These are phyloP conservation scores for Gastrophryne carolinensis DNA, from an alignment of 2,797 vertebrate genomes.

Conservation along the genomic window DNA sequence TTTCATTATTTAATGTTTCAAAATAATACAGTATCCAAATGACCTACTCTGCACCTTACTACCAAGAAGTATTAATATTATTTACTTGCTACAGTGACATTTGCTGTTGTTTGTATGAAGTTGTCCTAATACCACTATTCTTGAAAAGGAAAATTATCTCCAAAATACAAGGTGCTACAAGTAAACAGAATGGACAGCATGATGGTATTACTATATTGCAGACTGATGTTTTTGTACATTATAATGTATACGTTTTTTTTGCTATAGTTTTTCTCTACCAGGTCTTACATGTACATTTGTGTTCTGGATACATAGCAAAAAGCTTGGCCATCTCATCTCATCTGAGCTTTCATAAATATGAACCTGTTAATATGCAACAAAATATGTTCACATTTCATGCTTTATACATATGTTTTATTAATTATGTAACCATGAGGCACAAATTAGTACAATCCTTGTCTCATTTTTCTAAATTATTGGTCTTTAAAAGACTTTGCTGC, in stretches of 20 bases:
- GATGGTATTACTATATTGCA: not conserved
- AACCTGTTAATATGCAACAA: conserved; percentile 33
- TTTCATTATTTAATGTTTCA: conserved; percentile 5
- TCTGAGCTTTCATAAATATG: conserved; percentile 20
- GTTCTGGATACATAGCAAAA: conserved; percentile 50
- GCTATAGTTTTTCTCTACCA: conserved; percentile 34
- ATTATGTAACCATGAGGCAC: conserved; percentile 69
- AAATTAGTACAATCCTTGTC: conserved; percentile 58
- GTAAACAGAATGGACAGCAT: not conserved
- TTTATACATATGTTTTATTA: conserved; percentile 61
- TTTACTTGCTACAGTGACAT: conserved; percentile 50
- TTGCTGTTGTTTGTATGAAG: conserved; percentile 13
- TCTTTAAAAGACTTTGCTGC: conserved; percentile 77
- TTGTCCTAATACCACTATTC: conserved; percentile 29
- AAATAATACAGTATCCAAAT: conserved; percentile 47
- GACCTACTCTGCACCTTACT: conserved; percentile 58
- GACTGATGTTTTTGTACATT: not conserved
- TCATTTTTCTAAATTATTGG: conserved; percentile 84
- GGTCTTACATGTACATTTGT: conserved; percentile 40
- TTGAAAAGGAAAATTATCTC: not conserved
- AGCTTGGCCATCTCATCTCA: conserved; percentile 49
- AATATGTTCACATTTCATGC: conserved; percentile 24
- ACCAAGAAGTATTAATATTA: conserved; percentile 59
- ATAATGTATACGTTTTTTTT: conserved; percentile 24
- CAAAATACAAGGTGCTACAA: conserved; percentile 11